Evolutionary conservation across 2,888 invertebrate genomes (phyloP).

Genomic region (Ariolimax columbianus): DNA sequence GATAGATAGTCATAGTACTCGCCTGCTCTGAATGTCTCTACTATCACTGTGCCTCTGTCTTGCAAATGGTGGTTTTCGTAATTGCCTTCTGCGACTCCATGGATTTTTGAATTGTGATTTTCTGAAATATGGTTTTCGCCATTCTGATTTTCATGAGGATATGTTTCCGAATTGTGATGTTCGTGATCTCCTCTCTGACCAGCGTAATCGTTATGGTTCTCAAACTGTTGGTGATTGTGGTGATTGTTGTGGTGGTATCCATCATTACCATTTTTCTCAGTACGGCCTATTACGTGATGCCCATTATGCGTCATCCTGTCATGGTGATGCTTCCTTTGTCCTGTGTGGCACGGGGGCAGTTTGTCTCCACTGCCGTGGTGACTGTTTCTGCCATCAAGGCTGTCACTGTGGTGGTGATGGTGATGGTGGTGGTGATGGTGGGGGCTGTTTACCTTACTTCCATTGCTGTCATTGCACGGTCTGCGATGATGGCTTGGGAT

Average conservation of each 20-base stretch:
- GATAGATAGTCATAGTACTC: background rate
- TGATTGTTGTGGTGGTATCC: background rate
- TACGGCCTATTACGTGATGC: constrained; percentile 12
- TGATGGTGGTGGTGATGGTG: background rate
- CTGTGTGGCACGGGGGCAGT: background rate
- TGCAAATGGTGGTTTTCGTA: background rate
- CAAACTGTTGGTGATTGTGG: background rate
- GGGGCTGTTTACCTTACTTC: background rate
- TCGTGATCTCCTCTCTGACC: background rate
- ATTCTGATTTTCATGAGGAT: background rate
- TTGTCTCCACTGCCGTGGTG: too few species aligned
- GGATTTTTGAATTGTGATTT: background rate
- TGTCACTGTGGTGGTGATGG: too few species aligned
- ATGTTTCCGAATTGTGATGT: background rate
- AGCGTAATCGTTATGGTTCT: background rate
- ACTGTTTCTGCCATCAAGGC: background rate
- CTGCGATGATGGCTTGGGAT: background rate
- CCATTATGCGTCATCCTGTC: background rate
- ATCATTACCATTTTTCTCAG: background rate
- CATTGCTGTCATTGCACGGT: background rate
- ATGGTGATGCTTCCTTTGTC: background rate
- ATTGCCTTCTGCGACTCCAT: background rate
- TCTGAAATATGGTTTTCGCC: background rate
- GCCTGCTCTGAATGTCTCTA: background rate
- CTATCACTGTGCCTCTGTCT: too few species aligned